phyloP scores from a whole-genome alignment of 2,113 vertebrate species.

The Mobula hypostoma region DNA sequence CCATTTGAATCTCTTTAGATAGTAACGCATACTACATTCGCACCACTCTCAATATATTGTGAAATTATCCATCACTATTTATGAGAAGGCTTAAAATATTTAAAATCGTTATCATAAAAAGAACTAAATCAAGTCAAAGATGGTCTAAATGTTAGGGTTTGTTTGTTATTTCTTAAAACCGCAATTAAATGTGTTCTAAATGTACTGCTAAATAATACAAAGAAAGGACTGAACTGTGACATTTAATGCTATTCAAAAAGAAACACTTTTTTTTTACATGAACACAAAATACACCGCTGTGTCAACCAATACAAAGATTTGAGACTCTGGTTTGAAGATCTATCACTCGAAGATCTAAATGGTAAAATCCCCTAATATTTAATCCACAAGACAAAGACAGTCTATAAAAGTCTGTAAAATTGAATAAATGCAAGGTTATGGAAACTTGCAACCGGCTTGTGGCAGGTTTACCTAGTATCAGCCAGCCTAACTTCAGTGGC shows the following conservation, averaged over 20 bases:
- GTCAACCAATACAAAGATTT: slow-evolving; percentile 15
- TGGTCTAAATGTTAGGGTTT: not conserved
- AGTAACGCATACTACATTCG: not conserved
- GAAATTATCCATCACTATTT: not conserved
- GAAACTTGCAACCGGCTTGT: not conserved
- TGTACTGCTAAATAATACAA: not conserved
- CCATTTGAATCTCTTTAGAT: not conserved
- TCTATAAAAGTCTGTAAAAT: not conserved
- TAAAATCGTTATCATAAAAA: not conserved
- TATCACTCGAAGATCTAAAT: not conserved
- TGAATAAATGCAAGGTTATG: not conserved
- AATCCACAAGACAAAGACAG: not conserved
- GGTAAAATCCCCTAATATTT: not conserved
- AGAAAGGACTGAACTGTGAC: not conserved
- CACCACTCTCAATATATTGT: not conserved
- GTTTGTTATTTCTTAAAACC: not conserved
- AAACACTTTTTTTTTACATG: not conserved
- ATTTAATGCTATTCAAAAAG: not conserved
- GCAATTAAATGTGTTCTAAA: not conserved
- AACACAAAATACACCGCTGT: not conserved
- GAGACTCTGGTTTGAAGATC: not conserved
- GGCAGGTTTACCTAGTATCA: not conserved
- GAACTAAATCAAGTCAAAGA: not conserved
- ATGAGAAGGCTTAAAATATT: not conserved
- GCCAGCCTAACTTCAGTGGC: not conserved